phyloP scores from a whole-genome alignment of 2,797 vertebrate species.

The Rhinella marina region DNA sequence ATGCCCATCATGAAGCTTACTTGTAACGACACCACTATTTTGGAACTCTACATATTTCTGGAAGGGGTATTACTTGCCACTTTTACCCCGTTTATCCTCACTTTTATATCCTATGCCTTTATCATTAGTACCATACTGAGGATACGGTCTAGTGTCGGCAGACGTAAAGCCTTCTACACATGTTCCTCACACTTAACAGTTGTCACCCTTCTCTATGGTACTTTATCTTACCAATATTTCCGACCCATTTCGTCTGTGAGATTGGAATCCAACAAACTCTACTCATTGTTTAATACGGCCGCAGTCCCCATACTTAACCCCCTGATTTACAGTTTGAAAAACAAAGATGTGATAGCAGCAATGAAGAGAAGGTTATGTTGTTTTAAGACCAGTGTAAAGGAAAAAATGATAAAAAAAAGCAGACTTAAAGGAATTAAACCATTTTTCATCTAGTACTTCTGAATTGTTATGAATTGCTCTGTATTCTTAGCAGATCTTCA shows the following conservation, averaged over 20 bases:
- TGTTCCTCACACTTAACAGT: constrained; percentile 10
- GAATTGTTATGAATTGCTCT: too few species aligned
- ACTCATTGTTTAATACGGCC: neutral
- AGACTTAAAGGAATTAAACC: too few species aligned
- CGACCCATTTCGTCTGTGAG: neutral
- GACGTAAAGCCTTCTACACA: constrained; percentile 18
- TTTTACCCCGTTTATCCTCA: neutral
- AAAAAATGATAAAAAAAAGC: neutral
- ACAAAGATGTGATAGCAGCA: neutral
- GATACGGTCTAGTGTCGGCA: neutral
- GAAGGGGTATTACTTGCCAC: neutral
- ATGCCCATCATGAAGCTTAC: constrained; percentile 6
- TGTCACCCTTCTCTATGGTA: neutral
- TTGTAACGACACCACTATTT: neutral
- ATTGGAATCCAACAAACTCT: constrained; percentile 1
- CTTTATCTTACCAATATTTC: constrained; percentile 24
- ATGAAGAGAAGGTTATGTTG: neutral
- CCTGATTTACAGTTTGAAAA: neutral
- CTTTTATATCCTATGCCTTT: neutral
- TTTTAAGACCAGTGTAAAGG: neutral
- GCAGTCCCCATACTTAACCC: neutral
- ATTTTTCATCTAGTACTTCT: too few species aligned
- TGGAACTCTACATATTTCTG: neutral
- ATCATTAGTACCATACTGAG: constrained; percentile 12
- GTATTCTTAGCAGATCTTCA: too few species aligned